phyloP scores from a whole-genome alignment of 2,113 vertebrate genomes.

The Potamarius usumacintae region DNA sequence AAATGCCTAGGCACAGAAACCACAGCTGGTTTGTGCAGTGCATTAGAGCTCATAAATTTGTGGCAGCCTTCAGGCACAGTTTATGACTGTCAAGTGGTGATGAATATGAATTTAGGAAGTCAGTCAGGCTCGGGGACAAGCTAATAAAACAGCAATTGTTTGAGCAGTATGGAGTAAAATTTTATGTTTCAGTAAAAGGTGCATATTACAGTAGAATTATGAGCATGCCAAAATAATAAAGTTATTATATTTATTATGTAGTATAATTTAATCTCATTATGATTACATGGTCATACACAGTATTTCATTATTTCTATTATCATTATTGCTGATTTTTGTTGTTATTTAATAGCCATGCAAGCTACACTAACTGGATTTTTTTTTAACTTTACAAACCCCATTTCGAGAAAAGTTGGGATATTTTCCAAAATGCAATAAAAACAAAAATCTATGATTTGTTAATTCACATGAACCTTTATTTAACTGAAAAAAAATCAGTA shows the following conservation, averaged over 20 bases:
- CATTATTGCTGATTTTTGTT: not conserved
- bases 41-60: slow-evolving; percentile 29
- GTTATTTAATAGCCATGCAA: not conserved
- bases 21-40: slow-evolving; percentile 25
- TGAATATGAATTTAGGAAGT: not conserved
- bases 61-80: not conserved
- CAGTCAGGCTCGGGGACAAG: not conserved
- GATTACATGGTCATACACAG: too few relatives aligned
- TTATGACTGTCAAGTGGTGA: slow-evolving; percentile 12
- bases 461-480: too few relatives aligned
- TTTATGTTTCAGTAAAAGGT: not conserved
- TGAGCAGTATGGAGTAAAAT: not conserved
- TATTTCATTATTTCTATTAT: not conserved
- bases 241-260: not conserved
- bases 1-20: slow-evolving; percentile 30
- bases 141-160: not conserved
- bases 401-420: too few relatives aligned
- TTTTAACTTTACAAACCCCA: too few relatives aligned
- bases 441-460: too few relatives aligned
- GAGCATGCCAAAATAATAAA: not conserved
- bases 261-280: not conserved
- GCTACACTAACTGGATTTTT: not conserved
- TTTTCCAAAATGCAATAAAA: too few relatives aligned
- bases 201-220: not conserved
- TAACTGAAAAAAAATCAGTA: too few relatives aligned